These are phyloP conservation scores for Amphipyra tragopoginis DNA, from an alignment of 2,888 invertebrate genomes.

Conservation along the genomic window DNA sequence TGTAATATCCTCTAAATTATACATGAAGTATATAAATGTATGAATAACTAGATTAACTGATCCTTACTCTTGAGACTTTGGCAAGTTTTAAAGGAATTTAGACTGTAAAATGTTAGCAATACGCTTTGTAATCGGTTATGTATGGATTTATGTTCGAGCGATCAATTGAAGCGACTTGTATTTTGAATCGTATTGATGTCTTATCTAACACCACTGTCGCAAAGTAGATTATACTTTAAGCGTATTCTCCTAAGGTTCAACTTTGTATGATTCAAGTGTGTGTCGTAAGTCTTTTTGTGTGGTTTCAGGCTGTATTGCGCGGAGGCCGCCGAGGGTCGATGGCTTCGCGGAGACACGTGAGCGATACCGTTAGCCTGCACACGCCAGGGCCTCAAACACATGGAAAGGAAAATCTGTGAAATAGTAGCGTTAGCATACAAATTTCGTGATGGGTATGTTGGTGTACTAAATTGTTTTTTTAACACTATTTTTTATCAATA, in stretches of 20 bases:
- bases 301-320: slow-evolving; percentile 75
- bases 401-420: slow-evolving; percentile 83
- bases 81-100: slow-evolving; percentile 51
- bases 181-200: slow-evolving; percentile 44
- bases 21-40: slow-evolving; percentile 55
- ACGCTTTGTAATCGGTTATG: slow-evolving; percentile 64
- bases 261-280: slow-evolving; percentile 14
- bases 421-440: slow-evolving; percentile 71
- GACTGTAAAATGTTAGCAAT: slow-evolving; percentile 51
- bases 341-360: slow-evolving; percentile 88
- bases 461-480: neutral
- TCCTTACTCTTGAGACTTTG: slow-evolving; percentile 46
- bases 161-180: slow-evolving; percentile 70
- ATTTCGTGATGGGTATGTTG: slow-evolving; percentile 3
- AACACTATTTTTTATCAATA: neutral
- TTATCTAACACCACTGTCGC: slow-evolving; percentile 14
- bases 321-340: slow-evolving; percentile 88
- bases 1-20: slow-evolving; percentile 57
- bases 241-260: neutral
- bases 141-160: slow-evolving; percentile 65
- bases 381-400: slow-evolving; percentile 80
- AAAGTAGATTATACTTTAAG: slow-evolving; percentile 23
- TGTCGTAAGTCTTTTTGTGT: slow-evolving; percentile 30
- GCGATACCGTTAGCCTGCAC: slow-evolving; percentile 85
- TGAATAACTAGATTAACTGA: slow-evolving; percentile 59